These are phyloP conservation scores for Erethizon dorsatum DNA, from an alignment of 2,797 vertebrate species.

Conservation along the genomic window DNA sequence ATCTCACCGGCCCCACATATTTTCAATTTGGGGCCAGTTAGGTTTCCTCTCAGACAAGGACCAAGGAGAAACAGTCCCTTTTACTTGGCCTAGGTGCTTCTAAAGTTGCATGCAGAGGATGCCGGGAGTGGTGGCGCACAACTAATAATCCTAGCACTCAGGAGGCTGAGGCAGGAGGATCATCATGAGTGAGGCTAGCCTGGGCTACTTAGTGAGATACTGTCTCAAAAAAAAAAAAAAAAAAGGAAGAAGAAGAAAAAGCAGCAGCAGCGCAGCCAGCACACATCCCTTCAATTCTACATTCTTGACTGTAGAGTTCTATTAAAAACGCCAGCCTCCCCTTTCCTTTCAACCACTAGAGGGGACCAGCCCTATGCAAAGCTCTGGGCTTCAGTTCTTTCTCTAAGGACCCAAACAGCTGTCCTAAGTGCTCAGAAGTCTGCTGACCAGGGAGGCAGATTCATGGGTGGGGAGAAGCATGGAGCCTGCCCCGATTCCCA, in stretches of 20 bases:
- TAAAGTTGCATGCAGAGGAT: background rate
- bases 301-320: background rate
- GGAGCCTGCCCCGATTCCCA: background rate
- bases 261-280: background rate
- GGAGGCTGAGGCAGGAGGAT: background rate
- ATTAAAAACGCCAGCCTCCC: fast-evolving
- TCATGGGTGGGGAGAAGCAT: background rate
- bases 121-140: background rate
- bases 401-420: background rate
- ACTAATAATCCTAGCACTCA: background rate
- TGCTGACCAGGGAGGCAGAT: background rate
- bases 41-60: background rate
- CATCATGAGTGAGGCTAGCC: background rate
- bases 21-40: background rate
- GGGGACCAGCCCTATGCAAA: background rate
- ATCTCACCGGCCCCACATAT: no score
- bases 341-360: background rate
- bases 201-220: background rate
- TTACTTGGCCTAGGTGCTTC: background rate
- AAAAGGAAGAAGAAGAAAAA: background rate
- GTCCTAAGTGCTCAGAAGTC: background rate
- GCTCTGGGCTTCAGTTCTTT: background rate
- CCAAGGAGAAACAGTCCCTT: background rate
- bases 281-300: background rate
- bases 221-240: background rate